Percentiles rank a stretch among this genome's conserved stretches.
Evolutionary conservation across 2,888 invertebrate species (phyloP).

Genomic region (Limnephilus marmoratus): DNA sequence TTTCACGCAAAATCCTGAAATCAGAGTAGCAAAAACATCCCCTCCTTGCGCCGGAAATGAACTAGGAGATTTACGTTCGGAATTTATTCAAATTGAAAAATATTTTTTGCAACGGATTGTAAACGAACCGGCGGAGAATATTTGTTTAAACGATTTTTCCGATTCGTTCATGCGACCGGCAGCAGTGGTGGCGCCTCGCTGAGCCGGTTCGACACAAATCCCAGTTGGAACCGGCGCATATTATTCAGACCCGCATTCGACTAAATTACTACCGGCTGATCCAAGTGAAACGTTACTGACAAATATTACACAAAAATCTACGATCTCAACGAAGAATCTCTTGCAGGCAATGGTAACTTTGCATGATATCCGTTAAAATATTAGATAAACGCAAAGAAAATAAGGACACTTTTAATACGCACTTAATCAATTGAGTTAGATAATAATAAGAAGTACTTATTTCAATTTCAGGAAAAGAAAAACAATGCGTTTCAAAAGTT

Average conservation of each 20-base stretch:
- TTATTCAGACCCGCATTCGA: slow-evolving; percentile 17
- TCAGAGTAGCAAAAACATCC: background rate
- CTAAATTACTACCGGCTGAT: slow-evolving; percentile 27
- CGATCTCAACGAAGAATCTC: background rate
- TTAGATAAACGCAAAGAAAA: no score
- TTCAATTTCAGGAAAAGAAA: no score
- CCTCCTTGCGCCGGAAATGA: slow-evolving; percentile 14
- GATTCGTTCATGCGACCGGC: slow-evolving; percentile 10
- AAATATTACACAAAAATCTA: background rate
- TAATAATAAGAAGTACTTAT: no score
- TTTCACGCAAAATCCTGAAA: background rate
- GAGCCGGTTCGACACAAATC: slow-evolving; percentile 20
- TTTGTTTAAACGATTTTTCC: slow-evolving; percentile 42
- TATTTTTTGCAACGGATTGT: slow-evolving; percentile 37
- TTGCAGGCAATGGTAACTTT: no score
- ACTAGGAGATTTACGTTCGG: slow-evolving; percentile 4
- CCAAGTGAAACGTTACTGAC: background rate
- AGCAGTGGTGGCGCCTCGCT: background rate
- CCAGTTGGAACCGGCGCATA: slow-evolving; percentile 11
- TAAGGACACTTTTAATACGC: no score
- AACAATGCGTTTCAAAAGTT: no score
- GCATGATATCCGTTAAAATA: no score
- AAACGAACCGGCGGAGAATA: slow-evolving; percentile 24
- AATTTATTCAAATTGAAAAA: slow-evolving; percentile 42
- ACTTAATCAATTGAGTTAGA: no score